A percentile compares a stretch with the other conserved stretches of the same genome.
These are phyloP conservation scores for Trissolcus brochymenae DNA, from an alignment of 2,888 invertebrate species.

Conservation along the genomic window DNA sequence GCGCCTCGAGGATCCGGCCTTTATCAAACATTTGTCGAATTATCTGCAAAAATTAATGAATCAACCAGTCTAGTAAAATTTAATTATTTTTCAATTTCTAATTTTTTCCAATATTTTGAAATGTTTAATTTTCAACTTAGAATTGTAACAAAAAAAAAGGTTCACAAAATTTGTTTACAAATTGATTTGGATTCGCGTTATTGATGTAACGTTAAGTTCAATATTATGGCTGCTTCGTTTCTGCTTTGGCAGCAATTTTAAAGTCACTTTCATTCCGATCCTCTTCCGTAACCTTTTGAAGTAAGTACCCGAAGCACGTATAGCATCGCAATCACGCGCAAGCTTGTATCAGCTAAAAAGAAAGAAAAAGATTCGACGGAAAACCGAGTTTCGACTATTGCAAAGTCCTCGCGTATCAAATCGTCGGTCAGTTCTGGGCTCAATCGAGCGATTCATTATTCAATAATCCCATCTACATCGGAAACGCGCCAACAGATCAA, in stretches of 20 bases:
- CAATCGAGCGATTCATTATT: conserved; percentile 23
- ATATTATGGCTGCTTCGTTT: conserved; percentile 47
- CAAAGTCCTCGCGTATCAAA: conserved; percentile 33
- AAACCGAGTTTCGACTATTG: conserved; percentile 38
- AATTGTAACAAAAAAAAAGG: neutral
- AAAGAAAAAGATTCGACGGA: conserved; percentile 29
- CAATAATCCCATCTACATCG: no score
- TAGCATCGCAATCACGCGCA: conserved; percentile 57
- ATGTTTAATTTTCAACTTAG: neutral
- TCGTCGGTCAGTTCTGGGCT: conserved; percentile 22
- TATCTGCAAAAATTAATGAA: neutral
- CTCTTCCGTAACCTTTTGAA: conserved; percentile 53
- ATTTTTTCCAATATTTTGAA: neutral
- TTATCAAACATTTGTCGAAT: conserved; percentile 15
- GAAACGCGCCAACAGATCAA: no score
- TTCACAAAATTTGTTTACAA: conserved; percentile 23
- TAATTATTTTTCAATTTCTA: no score
- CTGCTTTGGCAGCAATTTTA: conserved; percentile 49
- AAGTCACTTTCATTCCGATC: conserved; percentile 55
- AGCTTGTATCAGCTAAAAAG: conserved; percentile 53
- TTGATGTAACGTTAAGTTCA: conserved; percentile 33
- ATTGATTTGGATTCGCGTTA: conserved; percentile 32
- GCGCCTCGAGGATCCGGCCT: conserved; percentile 23
- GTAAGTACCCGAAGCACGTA: conserved; percentile 56
- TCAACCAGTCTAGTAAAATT: neutral